Base-by-base conservation (phyloP, 2,888 invertebrate genomes). In the Agrotis clavis region DNA sequence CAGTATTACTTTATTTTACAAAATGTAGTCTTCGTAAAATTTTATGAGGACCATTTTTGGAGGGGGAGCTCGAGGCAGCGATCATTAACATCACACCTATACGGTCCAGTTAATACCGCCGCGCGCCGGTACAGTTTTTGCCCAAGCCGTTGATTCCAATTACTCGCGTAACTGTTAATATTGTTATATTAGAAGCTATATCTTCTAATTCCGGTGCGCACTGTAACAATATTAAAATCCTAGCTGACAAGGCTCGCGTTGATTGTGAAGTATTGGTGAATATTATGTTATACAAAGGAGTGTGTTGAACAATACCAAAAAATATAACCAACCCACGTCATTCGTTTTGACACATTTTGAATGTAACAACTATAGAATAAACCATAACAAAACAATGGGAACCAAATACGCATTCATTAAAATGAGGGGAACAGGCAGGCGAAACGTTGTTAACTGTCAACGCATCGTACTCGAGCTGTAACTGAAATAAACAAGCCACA, bases 21-120 rank as follows among this genome's bases (percentile, higher is more conserved):
- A 92, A 94, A 92, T 93, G 91, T 93, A 92, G 90, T 91, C 91
- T 88, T 86, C 92, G 90, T 95, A 93, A 94, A 94, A 94, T 94
- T 94, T 94, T 93, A 95, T 92, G 89, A 82, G 78, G 80, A 86
- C 89, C 92, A 90, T 91, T 94, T 92, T 88, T 88, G 88, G 89
- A 88, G 88, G 89, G 90, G 90, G 85, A 84, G 83, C 85, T 77
- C 75, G 86, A 77, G 85, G 86, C 84, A 82, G 84, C 82, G 84
- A 88, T 90, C 92, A 92, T 94, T 94, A 94, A 90, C 88, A 88
- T 83, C 79, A 88, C 89, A 90, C 90, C 90, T 92, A 91, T 89
- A 89, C 87, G 87, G 77, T 76, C 75, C 72, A 77, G 79, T 84
- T 41, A 87, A 88, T 83, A 86, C 88, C 88, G 83, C n/a, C n/a